Evolutionary conservation across 2,888 invertebrate species (phyloP), one percentile per base, ranked within the genome.

Genomic region (Chelonus formosanus): DNA sequence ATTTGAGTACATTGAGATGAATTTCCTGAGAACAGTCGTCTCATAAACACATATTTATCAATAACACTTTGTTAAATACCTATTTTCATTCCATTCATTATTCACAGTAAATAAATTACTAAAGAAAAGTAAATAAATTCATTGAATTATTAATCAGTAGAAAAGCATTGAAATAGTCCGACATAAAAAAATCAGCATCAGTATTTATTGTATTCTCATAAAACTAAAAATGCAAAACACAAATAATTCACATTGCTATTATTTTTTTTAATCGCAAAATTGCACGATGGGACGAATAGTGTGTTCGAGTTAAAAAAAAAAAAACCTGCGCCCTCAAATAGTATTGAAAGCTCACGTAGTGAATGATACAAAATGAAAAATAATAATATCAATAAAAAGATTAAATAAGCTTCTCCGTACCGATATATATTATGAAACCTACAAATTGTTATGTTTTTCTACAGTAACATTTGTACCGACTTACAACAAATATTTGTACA

Each of bases 401-500:
- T 58, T 60, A 61, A 68, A 62, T 60, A 62, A 62, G 52, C 56
- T 62, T 66, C 56, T 61, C 60, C 53, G 56, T 66, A 61, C 56
- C 56, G 50, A 66, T 53, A 66, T 52, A 61, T 43, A 66, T 34
- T 6, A 56, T 10, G 61, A 47, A 59, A 74, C 71, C 72, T 74
- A 73, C 70, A 77, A 80, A 80, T 82, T 79, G 80, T 81, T 82
- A 81, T 81, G 82, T 82, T 82, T 76, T 83, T 82, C 80, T 82
- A 83, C 81, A 82, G 79, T 83, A 82, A 82, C 79, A 81, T 83
- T 82, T 82, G 81, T 83, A 82, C 82, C 81, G 79, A 81, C 81
- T 81, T 82, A 81, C 81, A 82, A 79, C 80, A 82, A 81, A 77
- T 78, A 78, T 81, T 82, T 82, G 80, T 83, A 83, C 80, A 81